These are phyloP conservation scores for Hypomesus transpacificus DNA, from an alignment of 2,113 vertebrate genomes.

Conservation along the genomic window DNA sequence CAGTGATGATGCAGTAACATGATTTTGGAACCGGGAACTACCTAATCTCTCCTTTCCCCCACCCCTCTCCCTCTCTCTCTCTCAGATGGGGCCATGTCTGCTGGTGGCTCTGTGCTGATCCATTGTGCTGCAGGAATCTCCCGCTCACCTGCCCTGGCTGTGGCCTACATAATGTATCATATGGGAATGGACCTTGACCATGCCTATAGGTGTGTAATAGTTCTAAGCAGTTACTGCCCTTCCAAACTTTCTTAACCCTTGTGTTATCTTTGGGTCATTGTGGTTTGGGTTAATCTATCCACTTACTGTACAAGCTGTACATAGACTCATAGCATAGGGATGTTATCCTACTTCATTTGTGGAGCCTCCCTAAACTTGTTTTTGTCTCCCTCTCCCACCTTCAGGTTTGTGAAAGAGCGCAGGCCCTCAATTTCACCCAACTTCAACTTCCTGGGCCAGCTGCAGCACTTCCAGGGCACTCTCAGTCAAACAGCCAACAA, in stretches of 20 bases:
- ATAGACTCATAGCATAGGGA: neutral
- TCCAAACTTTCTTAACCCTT: neutral
- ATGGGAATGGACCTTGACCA: conserved; percentile 73
- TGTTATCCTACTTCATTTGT: neutral
- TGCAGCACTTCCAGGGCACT: conserved; percentile 74
- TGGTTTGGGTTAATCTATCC: no score
- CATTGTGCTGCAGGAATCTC: conserved; percentile 80
- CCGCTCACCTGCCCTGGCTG: conserved; percentile 75
- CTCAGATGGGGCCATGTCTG: conserved; percentile 68
- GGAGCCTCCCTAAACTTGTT: neutral
- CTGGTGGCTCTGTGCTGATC: conserved; percentile 71
- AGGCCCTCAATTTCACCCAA: conserved; percentile 79
- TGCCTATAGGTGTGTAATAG: conserved; percentile 71
- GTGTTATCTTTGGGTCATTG: no score
- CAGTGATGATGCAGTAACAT: no score
- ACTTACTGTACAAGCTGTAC: neutral
- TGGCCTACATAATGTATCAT: conserved; percentile 77
- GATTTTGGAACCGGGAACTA: neutral
- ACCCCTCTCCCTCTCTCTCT: conserved; percentile 12
- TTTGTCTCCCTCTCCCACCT: neutral
- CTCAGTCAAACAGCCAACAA: conserved; percentile 47
- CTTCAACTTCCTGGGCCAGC: conserved; percentile 81
- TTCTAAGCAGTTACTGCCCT: neutral
- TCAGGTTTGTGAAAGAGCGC: conserved; percentile 79
- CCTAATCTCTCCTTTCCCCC: neutral